Evolutionary conservation across 2,113 vertebrate genomes (phyloP), one percentile per base, ranked within the genome.

Genomic region (Psilopogon haemacephalus): DNA sequence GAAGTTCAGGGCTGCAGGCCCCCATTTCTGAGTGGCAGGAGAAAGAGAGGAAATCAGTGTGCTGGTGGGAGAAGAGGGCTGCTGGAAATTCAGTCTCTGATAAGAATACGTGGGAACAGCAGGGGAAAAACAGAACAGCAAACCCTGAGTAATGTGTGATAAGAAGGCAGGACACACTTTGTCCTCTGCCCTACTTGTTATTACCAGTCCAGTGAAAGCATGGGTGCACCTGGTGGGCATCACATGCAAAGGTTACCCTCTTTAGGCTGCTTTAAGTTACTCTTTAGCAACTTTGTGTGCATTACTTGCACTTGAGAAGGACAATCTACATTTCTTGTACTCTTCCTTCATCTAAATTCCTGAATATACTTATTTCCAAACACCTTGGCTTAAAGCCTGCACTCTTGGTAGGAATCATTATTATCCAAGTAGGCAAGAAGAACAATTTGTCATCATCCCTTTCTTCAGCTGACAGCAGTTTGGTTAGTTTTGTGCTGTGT

Each of bases 41-140:
- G 54, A 30, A 65, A 72, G 56, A 86, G 78, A 70, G 68, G 91
- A 89, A 93, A 85, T 64, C 56, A 48, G 63, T 17, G 38, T 1
- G 4, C 20, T 71, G 87, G 12, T 0, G 0, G 30, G 60, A 84
- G 70, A 77, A 67, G 35, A 56, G 33, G 6, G 56, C 52, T 80
- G 75, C 75, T 87, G 91, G 94, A 94, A 94, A 77, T 42, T 68
- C 82, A 28, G 19, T 0, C 2, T 38, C 72, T 65, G 87, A 89
- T 87, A 94, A 95, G 48, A 38, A 28, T 52, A 55, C 3, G 1
- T 83, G 85, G 93, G 89, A 96, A 94, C 62, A 75, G 79, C 42
- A 64, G 27, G 72, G 48, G 33, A 20, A 95, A 92, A 94, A 60
- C 84, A 88, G 63, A 63, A 42, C 78, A 73, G 81, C 81, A 86